Conservation (phyloP, 2,113 vertebrate species). For the Scalopus aquaticus region DNA sequence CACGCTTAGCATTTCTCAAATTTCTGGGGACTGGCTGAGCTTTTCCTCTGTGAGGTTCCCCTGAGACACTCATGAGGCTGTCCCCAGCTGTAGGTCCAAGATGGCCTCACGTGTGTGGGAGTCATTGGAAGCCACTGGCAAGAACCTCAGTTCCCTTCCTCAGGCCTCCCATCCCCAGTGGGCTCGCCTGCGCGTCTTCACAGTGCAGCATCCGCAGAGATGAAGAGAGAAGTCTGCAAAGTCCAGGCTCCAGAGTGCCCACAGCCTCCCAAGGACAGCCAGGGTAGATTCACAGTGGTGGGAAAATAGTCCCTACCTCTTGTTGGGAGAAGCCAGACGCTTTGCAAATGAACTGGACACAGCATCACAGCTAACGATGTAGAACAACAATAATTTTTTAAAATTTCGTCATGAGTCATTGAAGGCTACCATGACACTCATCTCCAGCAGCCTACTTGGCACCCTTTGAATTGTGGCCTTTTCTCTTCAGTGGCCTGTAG, state of each 20-base stretch:
- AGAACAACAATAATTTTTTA: too few species aligned
- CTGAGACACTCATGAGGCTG: not conserved
- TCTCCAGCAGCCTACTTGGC: not conserved
- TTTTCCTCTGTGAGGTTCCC: not conserved
- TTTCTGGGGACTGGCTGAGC: not conserved
- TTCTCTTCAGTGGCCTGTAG: not conserved
- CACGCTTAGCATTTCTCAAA: not conserved
- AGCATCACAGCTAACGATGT: not conserved
- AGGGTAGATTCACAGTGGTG: accelerated
- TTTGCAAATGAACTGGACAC: not conserved
- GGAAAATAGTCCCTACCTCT: not conserved
- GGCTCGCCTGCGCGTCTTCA: not conserved
- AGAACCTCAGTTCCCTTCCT: not conserved
- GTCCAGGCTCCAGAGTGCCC: not conserved
- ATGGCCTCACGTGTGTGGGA: not conserved
- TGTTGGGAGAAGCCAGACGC: not conserved
- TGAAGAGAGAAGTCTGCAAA: not conserved
- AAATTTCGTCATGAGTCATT: not conserved
- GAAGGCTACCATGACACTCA: not conserved
- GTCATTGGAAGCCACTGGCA: not conserved
- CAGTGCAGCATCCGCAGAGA: too few species aligned
- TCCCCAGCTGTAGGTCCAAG: not conserved
- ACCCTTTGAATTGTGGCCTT: not conserved
- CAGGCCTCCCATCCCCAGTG: not conserved
- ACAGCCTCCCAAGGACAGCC: not conserved